Evolutionary conservation across 2,113 vertebrate species (phyloP), one percentile per base, ranked within the genome.

Genomic region (Craseonycteris thonglongyai): DNA sequence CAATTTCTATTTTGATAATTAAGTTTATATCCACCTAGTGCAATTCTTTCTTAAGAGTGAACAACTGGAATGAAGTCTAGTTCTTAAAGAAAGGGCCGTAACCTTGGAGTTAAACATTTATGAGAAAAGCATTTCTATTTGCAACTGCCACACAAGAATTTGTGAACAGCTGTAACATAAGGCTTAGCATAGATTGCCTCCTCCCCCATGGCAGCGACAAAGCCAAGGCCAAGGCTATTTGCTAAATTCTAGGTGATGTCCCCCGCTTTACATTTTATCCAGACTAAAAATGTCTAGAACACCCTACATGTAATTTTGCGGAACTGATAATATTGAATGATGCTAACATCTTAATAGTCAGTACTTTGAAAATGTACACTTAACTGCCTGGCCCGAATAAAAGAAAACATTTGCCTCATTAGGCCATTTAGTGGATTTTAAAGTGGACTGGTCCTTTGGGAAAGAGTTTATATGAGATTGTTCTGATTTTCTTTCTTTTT

Each of bases 121-220:
- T 85, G 78, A 76, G 56, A 38, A 40, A 76, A 94, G n/a, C 85
- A 74, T 94, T 92, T 38, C 71, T 95, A 51, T 91, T 88, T 91
- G 61, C 87, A 93, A 90, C 54, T 65, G 87, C 68, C 72, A 93
- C 6, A 21, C 8, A 96, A 92, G 83, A 94, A 92, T 95, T 38
- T 92, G n/a, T 58, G 47, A 89, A 84, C 86, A 97, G 89, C 95
- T 97, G 93, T 71, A 49, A 26, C 7, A 22, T 26, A 19, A 61
- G 9, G 75, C 5, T 3, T 24, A 33, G 30, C 10, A 24, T 38
- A 24, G 16, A 61, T 45, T 19, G 35, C 12, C 7, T 51, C 40
- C 33, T 72, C 24, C 51, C n/a, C 26, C 3, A 72, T 51, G 38
- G 47, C 35, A n/a, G 28, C 7, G 81, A 38, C 71, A 90, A 87